Base-by-base conservation (phyloP, 1,140 invertebrate species). In the Drosophila baimaii region DNA sequence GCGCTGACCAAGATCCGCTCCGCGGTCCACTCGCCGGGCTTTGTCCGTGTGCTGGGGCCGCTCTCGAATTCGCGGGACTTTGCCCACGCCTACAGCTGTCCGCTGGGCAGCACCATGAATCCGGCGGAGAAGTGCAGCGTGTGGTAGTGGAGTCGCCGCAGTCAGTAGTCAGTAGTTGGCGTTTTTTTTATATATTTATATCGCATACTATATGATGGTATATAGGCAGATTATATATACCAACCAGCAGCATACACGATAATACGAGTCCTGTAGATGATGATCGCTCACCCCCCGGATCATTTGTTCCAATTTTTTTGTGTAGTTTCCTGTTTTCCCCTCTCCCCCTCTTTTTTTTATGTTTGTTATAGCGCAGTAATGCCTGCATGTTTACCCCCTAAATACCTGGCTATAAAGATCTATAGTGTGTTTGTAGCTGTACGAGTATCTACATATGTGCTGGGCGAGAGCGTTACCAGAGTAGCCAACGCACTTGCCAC, bases 21-120 rank as follows among this genome's bases (percentile, higher is more conserved):
- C 12, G 98, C 98, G 6, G 98, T 98, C 9, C 98, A 99, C 91
- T 98, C 98, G 12, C 98, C 98, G 1, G 98, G 98, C 9, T 95
- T 97, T 0, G 97, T 99, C 13, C 93, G 98, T 33, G 98, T 99
- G 1, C 93, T 98, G 25, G 98, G 98, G 5, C 97, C 98, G 0
- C 93, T 99, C 5, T 98, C 97, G 1, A 99, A 99, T 92, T 98
- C 97, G 1, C 93, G 95, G 47, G 97, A 99, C 85, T 99, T 99
- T 91, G 95, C 98, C 2, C 93, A 94, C 79, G 97, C 97, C 61
- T 98, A 95, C 91, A 92, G 94, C 58, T 98, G 98, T 90, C 95
- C 95, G 0, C 68, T 93, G 9, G 97, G 96, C 10, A 95, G 96
- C 31, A 95, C 94, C 1, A 99, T 99, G 97, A 98, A 98, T 93